phyloP scores from a whole-genome alignment of 2,113 vertebrate species.

The Rhinogobius similis region DNA sequence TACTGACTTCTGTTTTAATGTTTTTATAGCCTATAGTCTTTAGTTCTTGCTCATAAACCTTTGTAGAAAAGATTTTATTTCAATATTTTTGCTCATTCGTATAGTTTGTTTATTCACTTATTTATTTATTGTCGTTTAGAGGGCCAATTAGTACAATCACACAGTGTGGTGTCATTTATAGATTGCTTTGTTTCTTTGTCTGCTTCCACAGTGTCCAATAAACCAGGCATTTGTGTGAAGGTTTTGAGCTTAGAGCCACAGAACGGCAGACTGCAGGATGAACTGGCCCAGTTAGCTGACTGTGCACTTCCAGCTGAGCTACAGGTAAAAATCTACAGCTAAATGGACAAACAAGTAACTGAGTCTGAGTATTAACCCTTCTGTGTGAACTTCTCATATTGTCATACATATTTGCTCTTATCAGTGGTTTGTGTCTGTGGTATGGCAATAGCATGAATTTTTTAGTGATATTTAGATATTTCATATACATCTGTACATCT shows the following conservation, averaged over 20 bases:
- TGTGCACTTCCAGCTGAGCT: constrained; percentile 88
- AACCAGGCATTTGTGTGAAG: constrained; percentile 94
- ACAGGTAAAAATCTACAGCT: constrained; percentile 69
- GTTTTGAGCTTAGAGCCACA: constrained; percentile 90
- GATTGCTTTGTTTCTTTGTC: not conserved
- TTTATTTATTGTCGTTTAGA: not conserved
- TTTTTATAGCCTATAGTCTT: not conserved
- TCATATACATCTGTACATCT: no score
- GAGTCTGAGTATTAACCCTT: no score
- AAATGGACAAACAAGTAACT: not conserved
- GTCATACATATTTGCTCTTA: no score
- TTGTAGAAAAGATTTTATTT: not conserved
- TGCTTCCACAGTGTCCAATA: constrained; percentile 84
- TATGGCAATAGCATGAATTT: no score
- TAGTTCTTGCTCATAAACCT: not conserved
- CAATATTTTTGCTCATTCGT: not conserved
- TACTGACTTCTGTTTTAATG: not conserved
- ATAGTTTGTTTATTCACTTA: not conserved
- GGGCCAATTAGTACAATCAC: no score
- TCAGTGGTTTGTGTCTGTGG: no score
- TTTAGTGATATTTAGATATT: no score
- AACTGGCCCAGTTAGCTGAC: constrained; percentile 89
- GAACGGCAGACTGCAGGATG: constrained; percentile 86
- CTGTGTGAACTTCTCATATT: no score
- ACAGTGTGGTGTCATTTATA: not conserved